A percentile compares a stretch with the other conserved stretches of the same genome.
Conservation (phyloP, 2,888 invertebrate species). For the Thymelicus sylvestris region DNA sequence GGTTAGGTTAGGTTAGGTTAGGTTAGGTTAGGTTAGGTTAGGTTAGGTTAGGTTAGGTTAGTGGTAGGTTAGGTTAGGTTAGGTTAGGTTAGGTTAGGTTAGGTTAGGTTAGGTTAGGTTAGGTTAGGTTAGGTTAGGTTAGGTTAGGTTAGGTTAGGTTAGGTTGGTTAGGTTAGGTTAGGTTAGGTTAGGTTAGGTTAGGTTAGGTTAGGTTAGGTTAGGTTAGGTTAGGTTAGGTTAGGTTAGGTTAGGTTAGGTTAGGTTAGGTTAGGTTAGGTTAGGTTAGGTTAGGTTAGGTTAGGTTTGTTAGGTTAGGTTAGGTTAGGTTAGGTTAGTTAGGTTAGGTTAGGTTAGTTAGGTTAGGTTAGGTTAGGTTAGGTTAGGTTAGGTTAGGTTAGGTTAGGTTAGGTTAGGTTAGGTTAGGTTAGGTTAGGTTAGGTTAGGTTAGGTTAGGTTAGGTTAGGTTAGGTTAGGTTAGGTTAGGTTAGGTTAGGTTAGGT, state of each 20-base stretch:
- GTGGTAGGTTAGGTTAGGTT: constrained; percentile 47
- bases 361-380: constrained; percentile 35
- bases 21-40: constrained; percentile 48
- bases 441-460: constrained; percentile 36
- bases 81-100: constrained; percentile 47
- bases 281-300: constrained; percentile 40
- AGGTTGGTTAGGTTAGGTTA: constrained; percentile 46
- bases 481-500: constrained; percentile 13
- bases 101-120: constrained; percentile 47
- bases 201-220: constrained; percentile 47
- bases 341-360: no score
- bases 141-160: no score
- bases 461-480: constrained; percentile 17
- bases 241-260: constrained; percentile 47
- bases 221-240: constrained; percentile 47
- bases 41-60: constrained; percentile 46
- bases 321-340: constrained; percentile 41
- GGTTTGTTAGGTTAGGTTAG: constrained; percentile 38
- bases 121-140: constrained; percentile 46
- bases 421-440: constrained; percentile 28
- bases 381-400: constrained; percentile 34
- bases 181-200: constrained; percentile 44
- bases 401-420: constrained; percentile 33
- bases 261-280: constrained; percentile 43
- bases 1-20: no score